Evolutionary conservation across 2,113 vertebrate genomes (phyloP), one percentile per base, ranked within the genome.

Genomic region (Bubo scandiacus): DNA sequence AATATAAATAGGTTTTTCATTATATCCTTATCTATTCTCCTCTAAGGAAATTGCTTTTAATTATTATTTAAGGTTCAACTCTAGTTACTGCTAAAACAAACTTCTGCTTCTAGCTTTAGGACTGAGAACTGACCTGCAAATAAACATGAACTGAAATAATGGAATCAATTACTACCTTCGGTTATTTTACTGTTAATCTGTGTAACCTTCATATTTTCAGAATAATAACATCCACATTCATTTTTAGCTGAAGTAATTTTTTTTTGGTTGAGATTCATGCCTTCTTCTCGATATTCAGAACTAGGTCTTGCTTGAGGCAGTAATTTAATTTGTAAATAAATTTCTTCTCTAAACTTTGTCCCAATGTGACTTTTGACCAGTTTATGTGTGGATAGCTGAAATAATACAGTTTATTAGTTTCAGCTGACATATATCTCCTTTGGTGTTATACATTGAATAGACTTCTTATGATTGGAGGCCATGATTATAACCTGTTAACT

Each of bases 121-220:
- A 86, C 77, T 89, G 65, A 71, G 51, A 92, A 88, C 36, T 72
- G 51, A 88, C 51, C 71, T 55, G 32, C 79, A 95, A 82, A 83
- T 93, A 96, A 94, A 96, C 79, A 88, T 30, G 85, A 96, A 90
- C 32, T 74, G 43, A 95, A 93, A 83, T 77, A 86, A 94, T 93
- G 93, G 91, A 93, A 94, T 90, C 30, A 66, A 51, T 94, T 93
- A 38, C 67, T 77, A 66, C 63, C 49, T 86, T 90, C 70, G 18
- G 54, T 86, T 93, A 63, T 93, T 93, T 92, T 86, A 83, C 43
- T 88, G 32, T 77, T 95, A 86, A 66, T 86, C 52, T 90, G 13
- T 49, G 45, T 66, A 83, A 63, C 67, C 51, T 77, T 70, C 81
- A 52, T 85, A 45, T 42, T 83, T 96, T 92, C 58, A 90, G 74